Base-by-base conservation (phyloP, 2,113 vertebrate genomes). In the Carlito syrichta region DNA sequence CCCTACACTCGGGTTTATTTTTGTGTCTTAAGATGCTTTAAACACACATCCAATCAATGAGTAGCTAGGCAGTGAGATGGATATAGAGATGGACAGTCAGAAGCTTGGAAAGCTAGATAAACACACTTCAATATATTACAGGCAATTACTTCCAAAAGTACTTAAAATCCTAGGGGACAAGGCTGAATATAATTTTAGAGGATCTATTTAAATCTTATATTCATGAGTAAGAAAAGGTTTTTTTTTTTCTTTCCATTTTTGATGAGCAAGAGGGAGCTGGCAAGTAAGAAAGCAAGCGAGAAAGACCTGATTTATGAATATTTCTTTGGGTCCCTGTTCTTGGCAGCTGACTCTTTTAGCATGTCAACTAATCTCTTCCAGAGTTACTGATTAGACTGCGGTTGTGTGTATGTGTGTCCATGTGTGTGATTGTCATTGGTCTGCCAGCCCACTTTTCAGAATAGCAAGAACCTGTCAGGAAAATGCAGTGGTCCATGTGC, bases 1-100 rank as follows among this genome's bases (percentile, higher is more conserved):
- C 89, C 84, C 1, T 91, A 62, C 56, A 68, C 95, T 96, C 63
- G 25, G 69, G 38, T 86, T 98, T 95, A 96, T 97, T 98, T 85
- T 90, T 97, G 95, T 95, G 10, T 87, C 62, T 17, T 90, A 91
- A 91, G 8, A 93, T 76, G 95, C 79, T 94, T 93, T 86, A 96
- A 68, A 38, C n/a, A 91, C 35, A 71, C 9, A 93, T 54, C n/a
- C 30, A 93, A 78, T 68, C 63, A 77, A 6, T 50, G 79, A 79
- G 27, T 48, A 95, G 35, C 17, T 19, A 90, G 85, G 45, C 52
- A 40, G 54, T 30, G 13, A 96, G 81, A 68, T 66, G 54, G 43
- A 66, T 48, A 43, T 20, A 10, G 17, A 45, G 13, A 76, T 23
- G 30, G 66, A 58, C 16, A 78, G 68, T 50, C 11, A 48, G 62